Percentiles rank a stretch among this genome's conserved stretches.
These are phyloP conservation scores for Xylota segnis DNA, from an alignment of 2,888 invertebrate species.

Conservation along the genomic window DNA sequence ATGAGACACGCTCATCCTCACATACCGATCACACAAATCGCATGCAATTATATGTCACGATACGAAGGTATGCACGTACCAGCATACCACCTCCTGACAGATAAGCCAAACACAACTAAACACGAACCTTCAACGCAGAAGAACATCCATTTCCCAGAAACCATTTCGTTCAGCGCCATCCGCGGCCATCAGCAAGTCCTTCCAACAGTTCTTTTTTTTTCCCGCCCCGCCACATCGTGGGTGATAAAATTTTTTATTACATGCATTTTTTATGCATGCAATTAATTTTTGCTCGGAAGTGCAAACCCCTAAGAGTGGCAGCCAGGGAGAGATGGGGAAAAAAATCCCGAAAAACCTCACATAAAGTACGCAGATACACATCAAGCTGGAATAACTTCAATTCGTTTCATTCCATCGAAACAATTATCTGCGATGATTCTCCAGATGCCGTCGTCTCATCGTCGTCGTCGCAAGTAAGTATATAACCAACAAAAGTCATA, in stretches of 20 bases:
- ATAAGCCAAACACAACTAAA: conserved; percentile 23
- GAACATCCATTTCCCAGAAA: conserved; percentile 60
- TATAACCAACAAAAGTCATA: conserved; percentile 61
- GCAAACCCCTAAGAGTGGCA: neutral
- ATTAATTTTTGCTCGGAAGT: conserved; percentile 66
- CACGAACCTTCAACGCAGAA: conserved; percentile 47
- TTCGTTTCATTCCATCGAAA: conserved; percentile 74
- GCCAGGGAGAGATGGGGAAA: conserved; percentile 18
- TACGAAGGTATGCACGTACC: neutral
- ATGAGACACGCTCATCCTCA: neutral
- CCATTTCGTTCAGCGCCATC: conserved; percentile 70
- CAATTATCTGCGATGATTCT: conserved; percentile 74
- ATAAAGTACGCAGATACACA: conserved; percentile 73
- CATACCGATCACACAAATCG: neutral
- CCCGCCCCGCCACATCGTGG: conserved; percentile 63
- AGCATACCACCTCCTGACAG: conserved; percentile 1
- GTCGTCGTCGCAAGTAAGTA: too few relatives aligned
- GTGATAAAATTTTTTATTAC: conserved; percentile 75
- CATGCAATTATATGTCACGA: conserved; percentile 10
- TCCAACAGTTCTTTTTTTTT: neutral
- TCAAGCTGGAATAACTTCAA: conserved; percentile 67
- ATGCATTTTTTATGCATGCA: conserved; percentile 65
- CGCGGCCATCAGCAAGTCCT: conserved; percentile 5
- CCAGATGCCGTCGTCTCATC: conserved; percentile 9
- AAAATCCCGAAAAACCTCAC: conserved; percentile 50